Evolutionary conservation across 2,888 invertebrate species (phyloP).

Genomic region (Rutpela maculata): DNA sequence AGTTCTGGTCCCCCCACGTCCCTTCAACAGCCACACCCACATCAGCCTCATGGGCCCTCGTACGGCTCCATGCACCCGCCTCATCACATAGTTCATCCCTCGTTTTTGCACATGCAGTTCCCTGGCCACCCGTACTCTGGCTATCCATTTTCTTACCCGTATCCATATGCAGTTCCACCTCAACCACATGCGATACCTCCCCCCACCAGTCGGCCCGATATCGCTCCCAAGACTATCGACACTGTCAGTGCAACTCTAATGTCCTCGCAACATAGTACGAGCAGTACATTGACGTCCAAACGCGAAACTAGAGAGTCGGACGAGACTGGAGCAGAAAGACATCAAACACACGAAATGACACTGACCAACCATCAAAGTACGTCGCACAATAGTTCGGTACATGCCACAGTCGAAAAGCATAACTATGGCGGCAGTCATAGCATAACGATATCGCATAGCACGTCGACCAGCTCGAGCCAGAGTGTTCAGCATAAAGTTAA

Average conservation of each 20-base stretch:
- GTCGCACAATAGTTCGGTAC: constrained; percentile 80
- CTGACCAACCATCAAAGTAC: constrained; percentile 82
- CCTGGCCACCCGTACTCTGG: constrained; percentile 83
- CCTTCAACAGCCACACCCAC: constrained; percentile 79
- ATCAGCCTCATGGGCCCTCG: constrained; percentile 81
- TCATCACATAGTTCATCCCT: constrained; percentile 82
- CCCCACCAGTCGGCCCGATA: constrained; percentile 70
- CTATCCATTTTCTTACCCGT: constrained; percentile 83
- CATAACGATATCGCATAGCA: constrained; percentile 82
- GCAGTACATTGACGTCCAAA: constrained; percentile 83
- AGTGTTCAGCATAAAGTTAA: constrained; percentile 76
- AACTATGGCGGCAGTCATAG: constrained; percentile 75
- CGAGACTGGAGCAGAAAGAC: constrained; percentile 75
- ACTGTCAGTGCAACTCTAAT: constrained; percentile 83
- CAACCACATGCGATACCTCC: constrained; percentile 86
- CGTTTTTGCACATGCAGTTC: constrained; percentile 79
- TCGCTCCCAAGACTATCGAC: constrained; percentile 65
- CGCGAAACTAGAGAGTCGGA: constrained; percentile 76
- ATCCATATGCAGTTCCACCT: constrained; percentile 84
- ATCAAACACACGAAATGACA: constrained; percentile 80
- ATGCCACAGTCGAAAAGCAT: constrained; percentile 80
- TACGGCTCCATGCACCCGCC: constrained; percentile 82
- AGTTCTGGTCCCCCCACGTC: constrained; percentile 76
- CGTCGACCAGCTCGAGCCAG: constrained; percentile 81
- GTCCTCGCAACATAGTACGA: constrained; percentile 82